Base-by-base conservation (phyloP, 2,888 invertebrate genomes). In the Phoenoteleia sp. region DNA sequence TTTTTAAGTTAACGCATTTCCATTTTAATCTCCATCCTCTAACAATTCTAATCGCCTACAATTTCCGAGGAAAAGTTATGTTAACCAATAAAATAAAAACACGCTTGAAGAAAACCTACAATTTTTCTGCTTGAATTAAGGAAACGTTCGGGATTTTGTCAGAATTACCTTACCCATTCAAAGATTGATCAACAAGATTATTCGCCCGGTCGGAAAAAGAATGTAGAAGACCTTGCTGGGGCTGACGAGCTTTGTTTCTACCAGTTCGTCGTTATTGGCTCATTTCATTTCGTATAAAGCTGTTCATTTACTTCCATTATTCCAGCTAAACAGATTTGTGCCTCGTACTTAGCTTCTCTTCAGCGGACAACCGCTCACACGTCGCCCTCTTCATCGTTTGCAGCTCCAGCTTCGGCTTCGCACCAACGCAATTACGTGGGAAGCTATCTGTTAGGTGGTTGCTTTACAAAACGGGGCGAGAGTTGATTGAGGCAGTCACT, bases 221-320 rank as follows among this genome's bases (percentile, higher is more conserved):
- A 87, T 88, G 80, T 69, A 81, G 77, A 80, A 71, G 81, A 82
- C 74, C 67, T 76, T 62, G 82, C 66, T 23, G 49, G 74, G 49
- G 75, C 80, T 62, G 58, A 81, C 80, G 79, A 62, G 69, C 85
- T 82, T 89, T 86, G 89, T 88, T 86, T 86, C 84, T 86, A 81
- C 81, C 82, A 81, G 87, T 87, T 86, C 83, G 83, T 81, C 89
- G 87, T 91, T 92, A 93, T 92, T 91, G 91, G 90, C 80, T 86
- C 88, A 88, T 87, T 91, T 92, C 90, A 87, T 80, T 90, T 88
- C 75, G 72, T 74, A 85, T 85, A 89, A 87, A 89, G 84, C 80
- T 89, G 90, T 91, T 93, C 92, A 91, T 93, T 93, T 92, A 90
- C 90, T 89, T 89, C 91, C 90, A 92, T 93, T 93, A 93, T 93